Evolutionary conservation across 2,888 invertebrate genomes (phyloP).

Genomic region (Aquatica leii): DNA sequence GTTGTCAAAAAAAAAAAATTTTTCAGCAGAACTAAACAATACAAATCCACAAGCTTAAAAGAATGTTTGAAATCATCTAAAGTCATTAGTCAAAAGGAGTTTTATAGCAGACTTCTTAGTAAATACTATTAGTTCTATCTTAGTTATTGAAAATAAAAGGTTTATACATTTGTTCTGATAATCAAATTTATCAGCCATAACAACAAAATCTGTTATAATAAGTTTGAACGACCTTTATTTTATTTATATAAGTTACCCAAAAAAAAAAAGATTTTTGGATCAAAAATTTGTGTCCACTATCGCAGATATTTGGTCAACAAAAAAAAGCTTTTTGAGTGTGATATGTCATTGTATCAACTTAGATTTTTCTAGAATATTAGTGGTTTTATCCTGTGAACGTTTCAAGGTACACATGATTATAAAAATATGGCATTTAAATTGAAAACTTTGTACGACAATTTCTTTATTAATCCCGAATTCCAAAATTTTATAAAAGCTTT

Average conservation of each 20-base stretch:
- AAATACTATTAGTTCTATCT: too few species aligned
- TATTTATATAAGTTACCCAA: not conserved
- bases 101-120: not conserved
- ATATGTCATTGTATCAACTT: too few species aligned
- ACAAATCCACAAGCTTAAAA: not conserved
- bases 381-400: not conserved
- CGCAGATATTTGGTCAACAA: not conserved
- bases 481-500: not conserved
- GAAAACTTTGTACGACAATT: too few species aligned
- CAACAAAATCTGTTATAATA: not conserved
- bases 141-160: not conserved
- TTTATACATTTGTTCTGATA: not conserved
- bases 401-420: not conserved
- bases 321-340: not conserved
- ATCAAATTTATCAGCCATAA: not conserved
- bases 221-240: too few species aligned
- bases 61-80: too few species aligned
- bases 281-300: too few species aligned
- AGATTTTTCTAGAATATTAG: too few species aligned
- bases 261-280: not conserved
- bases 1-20: too few species aligned
- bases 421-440: not conserved
- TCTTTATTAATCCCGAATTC: not conserved
- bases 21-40: not conserved
- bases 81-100: too few species aligned